phyloP scores from a whole-genome alignment of 2,888 invertebrate species.

The Ectemnius cavifrons region DNA sequence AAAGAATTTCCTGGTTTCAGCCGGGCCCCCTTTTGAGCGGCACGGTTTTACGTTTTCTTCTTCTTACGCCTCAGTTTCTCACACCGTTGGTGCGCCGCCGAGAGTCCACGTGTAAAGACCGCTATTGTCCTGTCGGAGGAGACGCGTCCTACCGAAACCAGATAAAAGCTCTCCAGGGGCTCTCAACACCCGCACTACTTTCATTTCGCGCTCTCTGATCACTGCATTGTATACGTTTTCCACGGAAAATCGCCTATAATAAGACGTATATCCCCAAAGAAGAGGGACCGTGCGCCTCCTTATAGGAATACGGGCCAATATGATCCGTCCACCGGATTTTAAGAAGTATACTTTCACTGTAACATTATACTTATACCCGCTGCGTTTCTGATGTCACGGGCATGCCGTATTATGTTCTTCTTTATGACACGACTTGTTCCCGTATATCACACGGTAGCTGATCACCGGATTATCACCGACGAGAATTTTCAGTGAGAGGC shows the following conservation, averaged over 20 bases:
- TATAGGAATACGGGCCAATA: too few relatives aligned
- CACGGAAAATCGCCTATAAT: not conserved
- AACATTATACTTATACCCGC: too few relatives aligned
- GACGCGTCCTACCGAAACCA: constrained; percentile 43
- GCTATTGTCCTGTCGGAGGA: constrained; percentile 48
- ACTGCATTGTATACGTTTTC: not conserved
- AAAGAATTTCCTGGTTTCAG: too few relatives aligned
- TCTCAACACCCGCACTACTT: constrained; percentile 31
- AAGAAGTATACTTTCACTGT: too few relatives aligned
- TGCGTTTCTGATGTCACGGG: too few relatives aligned
- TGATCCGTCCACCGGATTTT: too few relatives aligned
- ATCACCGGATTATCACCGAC: too few relatives aligned
- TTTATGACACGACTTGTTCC: too few relatives aligned
- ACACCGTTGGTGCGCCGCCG: constrained; percentile 2
- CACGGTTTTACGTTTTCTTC: not conserved
- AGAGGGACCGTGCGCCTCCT: too few relatives aligned
- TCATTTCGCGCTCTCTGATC: not conserved
- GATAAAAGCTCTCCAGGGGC: constrained; percentile 37
- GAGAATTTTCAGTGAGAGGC: too few relatives aligned
- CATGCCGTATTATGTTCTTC: too few relatives aligned
- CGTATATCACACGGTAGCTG: too few relatives aligned
- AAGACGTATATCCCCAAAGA: not conserved
- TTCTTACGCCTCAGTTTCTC: not conserved
- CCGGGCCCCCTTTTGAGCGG: not conserved
- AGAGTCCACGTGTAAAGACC: constrained; percentile 7